Percentiles rank a stretch among this genome's conserved stretches.
Evolutionary conservation across 2,888 invertebrate genomes (phyloP).

Genomic region (Lochmaea crataegi): DNA sequence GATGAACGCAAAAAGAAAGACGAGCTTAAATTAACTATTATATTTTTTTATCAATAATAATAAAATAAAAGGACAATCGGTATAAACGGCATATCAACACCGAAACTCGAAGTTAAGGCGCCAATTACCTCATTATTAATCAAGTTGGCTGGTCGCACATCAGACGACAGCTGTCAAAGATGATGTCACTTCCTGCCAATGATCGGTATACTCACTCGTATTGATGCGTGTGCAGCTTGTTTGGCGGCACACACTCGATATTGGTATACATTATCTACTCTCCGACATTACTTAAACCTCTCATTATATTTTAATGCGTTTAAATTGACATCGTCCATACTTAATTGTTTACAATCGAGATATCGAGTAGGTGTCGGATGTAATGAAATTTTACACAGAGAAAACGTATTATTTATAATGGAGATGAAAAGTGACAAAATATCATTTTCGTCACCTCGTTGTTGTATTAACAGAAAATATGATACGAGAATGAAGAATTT

Average conservation of each 20-base stretch:
- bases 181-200: conserved; percentile 62
- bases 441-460: conserved; percentile 27
- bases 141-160: conserved; percentile 37
- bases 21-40: not conserved
- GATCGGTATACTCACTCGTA: conserved; percentile 54
- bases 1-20: not conserved
- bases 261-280: conserved; percentile 53
- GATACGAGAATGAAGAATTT: conserved; percentile 48
- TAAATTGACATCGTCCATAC: conserved; percentile 43
- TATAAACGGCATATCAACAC: conserved; percentile 4
- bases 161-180: conserved; percentile 61
- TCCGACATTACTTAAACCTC: conserved; percentile 42
- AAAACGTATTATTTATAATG: no score
- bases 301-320: conserved; percentile 44
- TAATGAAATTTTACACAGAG: not conserved
- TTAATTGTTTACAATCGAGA: conserved; percentile 43
- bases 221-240: conserved; percentile 47
- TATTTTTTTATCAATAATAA: not conserved
- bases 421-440: conserved; percentile 31
- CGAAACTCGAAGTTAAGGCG: conserved; percentile 25
- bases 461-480: conserved; percentile 44
- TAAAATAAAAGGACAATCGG: not conserved
- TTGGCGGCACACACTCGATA: conserved; percentile 46
- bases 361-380: conserved; percentile 39
- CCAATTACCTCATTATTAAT: conserved; percentile 37